phyloP scores from a whole-genome alignment of 2,797 vertebrate genomes.

The Microctenopoma lineatum region DNA sequence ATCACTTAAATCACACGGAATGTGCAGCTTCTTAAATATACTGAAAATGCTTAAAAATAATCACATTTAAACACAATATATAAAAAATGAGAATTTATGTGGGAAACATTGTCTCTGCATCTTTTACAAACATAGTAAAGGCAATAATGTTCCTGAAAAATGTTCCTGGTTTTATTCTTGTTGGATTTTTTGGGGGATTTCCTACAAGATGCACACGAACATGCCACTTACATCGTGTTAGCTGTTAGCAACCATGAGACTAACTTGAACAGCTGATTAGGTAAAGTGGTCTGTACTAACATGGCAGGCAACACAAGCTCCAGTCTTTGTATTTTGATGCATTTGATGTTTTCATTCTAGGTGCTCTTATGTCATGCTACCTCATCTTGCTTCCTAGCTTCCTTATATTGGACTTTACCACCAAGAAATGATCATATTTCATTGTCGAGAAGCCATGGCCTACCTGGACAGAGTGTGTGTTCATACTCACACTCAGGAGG shows the following conservation, averaged over 20 bases:
- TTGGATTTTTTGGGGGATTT: background rate
- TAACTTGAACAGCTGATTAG: too few species aligned
- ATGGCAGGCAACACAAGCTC: background rate
- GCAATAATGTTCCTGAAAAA: background rate
- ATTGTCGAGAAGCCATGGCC: too few species aligned
- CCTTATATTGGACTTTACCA: too few species aligned
- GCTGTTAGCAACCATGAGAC: too few species aligned
- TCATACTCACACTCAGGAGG: too few species aligned
- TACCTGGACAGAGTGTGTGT: too few species aligned
- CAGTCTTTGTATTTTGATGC: constrained; percentile 6
- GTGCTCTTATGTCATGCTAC: background rate
- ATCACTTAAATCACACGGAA: background rate
- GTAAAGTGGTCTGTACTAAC: too few species aligned
- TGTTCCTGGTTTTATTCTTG: background rate
- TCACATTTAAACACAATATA: background rate
- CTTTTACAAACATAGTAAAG: background rate
- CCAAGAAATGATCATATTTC: background rate
- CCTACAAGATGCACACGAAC: background rate
- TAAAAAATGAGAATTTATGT: background rate
- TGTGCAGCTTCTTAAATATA: background rate
- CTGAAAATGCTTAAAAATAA: background rate
- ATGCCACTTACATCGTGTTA: too few species aligned
- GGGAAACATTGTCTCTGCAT: background rate
- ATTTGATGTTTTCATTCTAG: background rate
- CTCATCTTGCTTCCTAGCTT: background rate